phyloP scores from a whole-genome alignment of 2,888 invertebrate genomes.

The Amorpha juglandis region DNA sequence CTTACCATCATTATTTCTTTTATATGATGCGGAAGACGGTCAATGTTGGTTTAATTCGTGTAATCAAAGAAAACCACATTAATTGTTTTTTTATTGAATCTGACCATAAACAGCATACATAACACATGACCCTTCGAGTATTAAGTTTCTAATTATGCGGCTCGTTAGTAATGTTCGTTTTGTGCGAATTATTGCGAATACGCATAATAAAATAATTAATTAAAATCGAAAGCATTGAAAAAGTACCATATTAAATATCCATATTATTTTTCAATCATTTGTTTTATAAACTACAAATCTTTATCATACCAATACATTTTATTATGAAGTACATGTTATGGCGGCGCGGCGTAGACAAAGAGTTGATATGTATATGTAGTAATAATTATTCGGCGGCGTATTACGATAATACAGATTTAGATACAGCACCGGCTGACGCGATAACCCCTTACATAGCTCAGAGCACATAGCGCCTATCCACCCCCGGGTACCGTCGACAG shows the following conservation, averaged over 20 bases:
- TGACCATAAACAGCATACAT: too few relatives aligned
- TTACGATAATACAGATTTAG: slow-evolving; percentile 83
- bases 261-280: not conserved
- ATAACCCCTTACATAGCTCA: slow-evolving; percentile 84
- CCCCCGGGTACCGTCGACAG: slow-evolving; percentile 62
- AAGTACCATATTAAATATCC: not conserved
- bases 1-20: too few relatives aligned
- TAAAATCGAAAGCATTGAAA: not conserved
- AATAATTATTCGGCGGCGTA: slow-evolving; percentile 80
- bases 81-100: too few relatives aligned
- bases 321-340: slow-evolving; percentile 26
- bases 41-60: too few relatives aligned
- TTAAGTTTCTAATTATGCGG: too few relatives aligned
- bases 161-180: too few relatives aligned
- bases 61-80: too few relatives aligned
- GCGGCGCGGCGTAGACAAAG: slow-evolving; percentile 23
- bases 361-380: slow-evolving; percentile 60
- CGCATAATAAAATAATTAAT: too few relatives aligned
- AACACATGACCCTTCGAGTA: too few relatives aligned
- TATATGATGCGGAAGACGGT: too few relatives aligned
- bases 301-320: slow-evolving; percentile 11
- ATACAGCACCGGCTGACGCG: slow-evolving; percentile 75
- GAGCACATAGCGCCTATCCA: slow-evolving; percentile 77
- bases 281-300: not conserved
- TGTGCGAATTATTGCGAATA: too few relatives aligned